These are phyloP conservation scores for Liposcelis brunnea DNA, from an alignment of 2,888 invertebrate genomes.

Conservation along the genomic window DNA sequence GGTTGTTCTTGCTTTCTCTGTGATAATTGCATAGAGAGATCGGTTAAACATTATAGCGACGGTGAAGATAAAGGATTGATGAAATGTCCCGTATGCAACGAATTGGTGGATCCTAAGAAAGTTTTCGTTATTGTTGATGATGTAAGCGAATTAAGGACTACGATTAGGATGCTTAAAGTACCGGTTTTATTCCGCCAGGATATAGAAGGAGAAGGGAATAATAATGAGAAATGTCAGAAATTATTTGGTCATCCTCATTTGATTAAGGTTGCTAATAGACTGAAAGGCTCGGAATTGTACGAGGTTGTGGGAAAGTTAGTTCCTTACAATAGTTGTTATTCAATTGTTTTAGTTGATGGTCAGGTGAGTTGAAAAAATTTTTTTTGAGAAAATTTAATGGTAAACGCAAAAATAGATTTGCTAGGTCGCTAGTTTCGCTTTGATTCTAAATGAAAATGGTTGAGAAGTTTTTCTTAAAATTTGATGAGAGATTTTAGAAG, in stretches of 20 bases:
- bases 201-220: conserved; percentile 28
- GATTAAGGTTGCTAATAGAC: conserved; percentile 33
- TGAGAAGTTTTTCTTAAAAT: no score
- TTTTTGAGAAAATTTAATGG: neutral
- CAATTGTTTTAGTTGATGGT: conserved; percentile 36
- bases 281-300: conserved; percentile 32
- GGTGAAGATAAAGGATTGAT: neutral
- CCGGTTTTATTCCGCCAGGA: conserved; percentile 36
- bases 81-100: conserved; percentile 15
- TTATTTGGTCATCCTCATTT: conserved; percentile 38
- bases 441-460: no score
- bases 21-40: conserved; percentile 33
- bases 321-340: conserved; percentile 29
- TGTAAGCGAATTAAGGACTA: neutral
- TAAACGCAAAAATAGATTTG: no score
- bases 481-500: no score
- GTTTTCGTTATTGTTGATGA: conserved; percentile 15
- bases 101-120: conserved; percentile 11
- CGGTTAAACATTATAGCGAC: neutral
- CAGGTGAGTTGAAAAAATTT: conserved; percentile 31
- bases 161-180: conserved; percentile 29
- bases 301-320: conserved; percentile 29
- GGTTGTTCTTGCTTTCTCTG: conserved; percentile 39
- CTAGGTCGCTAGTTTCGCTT: no score
- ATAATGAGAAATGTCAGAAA: conserved; percentile 27